Evolutionary conservation across 30 jellyfish, hydroid and myxozoan genomes (phyloP), one percentile per base, ranked within the genome.

Genomic region (Aurelia sp.): DNA sequence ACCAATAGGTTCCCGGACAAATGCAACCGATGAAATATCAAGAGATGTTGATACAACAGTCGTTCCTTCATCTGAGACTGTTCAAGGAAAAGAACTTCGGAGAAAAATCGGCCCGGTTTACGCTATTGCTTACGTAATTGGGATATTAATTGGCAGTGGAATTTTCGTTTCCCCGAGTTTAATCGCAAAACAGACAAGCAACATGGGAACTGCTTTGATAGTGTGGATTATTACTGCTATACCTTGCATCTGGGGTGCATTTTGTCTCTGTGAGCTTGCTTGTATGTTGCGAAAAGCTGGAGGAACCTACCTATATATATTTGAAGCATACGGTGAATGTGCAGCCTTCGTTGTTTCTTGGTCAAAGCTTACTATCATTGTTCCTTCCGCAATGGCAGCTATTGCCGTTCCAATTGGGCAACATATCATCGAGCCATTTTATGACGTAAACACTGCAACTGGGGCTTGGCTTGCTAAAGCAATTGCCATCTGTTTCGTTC

Each of bases 181-280:
- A 11, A 58, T 69, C 11, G 79, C 79, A 4, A 69, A 16, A 41
- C 60, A 69, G 12, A 30, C 84, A 11, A 73, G 13, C 84, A 73
- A 19, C 51, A 73, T 73, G 84, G 84, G 71, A 13, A 73, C 48
- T 3, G 84, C 84, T 13, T 5, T 73, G 20, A 12, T 73, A 18
- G 55, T 73, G 0, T 73, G 84, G 84, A 52, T 73, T 10, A 10
- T 73, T 27, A 41, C 84, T 73, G 84, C 71, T 3, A 23, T 48
- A 11, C 18, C 48, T 17, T 18, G 71, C 84, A n/a, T 73, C n/a
- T 23, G 30, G 19, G 70, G 84, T 17, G 84, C 84, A 8, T 40
- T 73, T 66, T 73, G 84, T 35, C 31, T 73, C 23, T 73, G 84
- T 51, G 84, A 73, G 48, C 71, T 73, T 16, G 84, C 84, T 10